phyloP scores from a whole-genome alignment of 2,113 vertebrate genomes.

The Argyrosomus japonicus region DNA sequence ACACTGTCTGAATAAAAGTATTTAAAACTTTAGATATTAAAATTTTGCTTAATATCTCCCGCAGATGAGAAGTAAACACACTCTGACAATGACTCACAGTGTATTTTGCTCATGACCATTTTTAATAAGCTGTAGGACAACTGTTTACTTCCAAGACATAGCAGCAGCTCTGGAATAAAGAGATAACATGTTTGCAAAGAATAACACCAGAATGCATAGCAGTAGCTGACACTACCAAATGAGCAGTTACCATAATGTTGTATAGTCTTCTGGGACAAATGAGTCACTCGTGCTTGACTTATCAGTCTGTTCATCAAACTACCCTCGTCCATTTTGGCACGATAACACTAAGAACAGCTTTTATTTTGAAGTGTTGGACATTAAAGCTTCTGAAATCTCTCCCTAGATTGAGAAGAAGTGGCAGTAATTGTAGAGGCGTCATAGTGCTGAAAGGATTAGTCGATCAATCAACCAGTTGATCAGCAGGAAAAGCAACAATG shows the following conservation, averaged over 20 bases:
- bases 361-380: slow-evolving; percentile 27
- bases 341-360: slow-evolving; percentile 32
- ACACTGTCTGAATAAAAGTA: slow-evolving; percentile 27
- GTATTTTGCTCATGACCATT: slow-evolving; percentile 48
- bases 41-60: slow-evolving; percentile 46
- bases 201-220: slow-evolving; percentile 59
- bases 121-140: slow-evolving; percentile 62
- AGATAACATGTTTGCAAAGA: slow-evolving; percentile 69
- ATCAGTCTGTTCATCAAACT: slow-evolving; percentile 68
- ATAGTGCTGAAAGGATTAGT: neutral
- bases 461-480: neutral
- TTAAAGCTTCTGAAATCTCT: slow-evolving; percentile 5
- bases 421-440: neutral
- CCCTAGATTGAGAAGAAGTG: neutral
- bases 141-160: slow-evolving; percentile 51
- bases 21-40: slow-evolving; percentile 40
- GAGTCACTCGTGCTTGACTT: slow-evolving; percentile 70
- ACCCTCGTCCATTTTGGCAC: slow-evolving; percentile 39
- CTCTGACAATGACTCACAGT: slow-evolving; percentile 45
- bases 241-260: slow-evolving; percentile 55
- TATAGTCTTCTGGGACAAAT: slow-evolving; percentile 66
- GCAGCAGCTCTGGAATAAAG: slow-evolving; percentile 63
- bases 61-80: slow-evolving; percentile 58
- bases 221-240: slow-evolving; percentile 52
- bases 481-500: neutral